A percentile compares a stretch with the other conserved stretches of the same genome.
Evolutionary conservation across 2,888 invertebrate genomes (phyloP).

Genomic region (Lasioglossum lativentre): DNA sequence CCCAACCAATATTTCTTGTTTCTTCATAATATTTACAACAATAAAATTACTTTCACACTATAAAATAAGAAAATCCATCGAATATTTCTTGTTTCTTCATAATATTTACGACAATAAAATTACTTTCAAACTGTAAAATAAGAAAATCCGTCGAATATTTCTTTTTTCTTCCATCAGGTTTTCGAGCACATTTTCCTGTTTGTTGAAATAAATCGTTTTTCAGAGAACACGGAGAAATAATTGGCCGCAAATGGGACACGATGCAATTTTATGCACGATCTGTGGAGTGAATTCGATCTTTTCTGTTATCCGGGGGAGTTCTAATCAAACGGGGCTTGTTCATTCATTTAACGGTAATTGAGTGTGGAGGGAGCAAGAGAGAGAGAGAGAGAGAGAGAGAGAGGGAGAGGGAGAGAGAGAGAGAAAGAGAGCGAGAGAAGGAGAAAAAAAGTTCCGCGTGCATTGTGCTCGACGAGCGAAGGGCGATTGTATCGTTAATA

Average conservation of each 20-base stretch:
- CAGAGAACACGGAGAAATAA: not conserved
- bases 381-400: not conserved
- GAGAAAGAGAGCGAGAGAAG: not conserved
- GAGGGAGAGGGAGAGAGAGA: not conserved
- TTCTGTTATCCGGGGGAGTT: not conserved
- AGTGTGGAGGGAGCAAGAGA: not conserved
- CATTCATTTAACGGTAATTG: slow-evolving; percentile 3
- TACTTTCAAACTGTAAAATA: too few relatives aligned
- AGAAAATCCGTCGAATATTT: too few relatives aligned
- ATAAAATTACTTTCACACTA: too few relatives aligned
- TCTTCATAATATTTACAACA: too few relatives aligned
- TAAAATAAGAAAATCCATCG: too few relatives aligned
- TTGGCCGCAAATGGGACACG: not conserved
- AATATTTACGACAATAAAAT: too few relatives aligned
- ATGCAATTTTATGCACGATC: not conserved
- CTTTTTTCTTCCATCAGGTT: too few relatives aligned
- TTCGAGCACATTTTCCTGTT: too few relatives aligned
- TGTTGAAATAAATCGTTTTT: not conserved
- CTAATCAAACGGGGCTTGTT: not conserved
- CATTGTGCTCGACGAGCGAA: not conserved
- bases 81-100: too few relatives aligned
- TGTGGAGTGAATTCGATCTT: not conserved
- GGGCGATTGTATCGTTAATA: slow-evolving; percentile 14
- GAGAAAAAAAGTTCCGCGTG: not conserved
- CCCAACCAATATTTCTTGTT: too few relatives aligned